Percentiles rank a stretch among this genome's conserved stretches.
These are phyloP conservation scores for Cotesia glomerata DNA, from an alignment of 1,140 invertebrate species.

Conservation along the genomic window DNA sequence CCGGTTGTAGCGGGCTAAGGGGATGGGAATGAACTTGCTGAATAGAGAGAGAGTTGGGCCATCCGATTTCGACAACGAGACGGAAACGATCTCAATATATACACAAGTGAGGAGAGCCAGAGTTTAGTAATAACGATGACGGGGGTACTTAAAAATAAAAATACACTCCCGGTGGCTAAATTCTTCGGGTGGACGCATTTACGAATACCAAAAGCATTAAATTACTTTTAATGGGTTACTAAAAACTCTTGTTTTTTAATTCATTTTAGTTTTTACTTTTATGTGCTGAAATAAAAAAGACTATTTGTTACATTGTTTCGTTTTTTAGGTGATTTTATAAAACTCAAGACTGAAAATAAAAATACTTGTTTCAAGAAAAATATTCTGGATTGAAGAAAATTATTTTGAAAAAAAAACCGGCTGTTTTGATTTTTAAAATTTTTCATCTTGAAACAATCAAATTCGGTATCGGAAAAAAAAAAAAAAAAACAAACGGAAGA, in stretches of 20 bases:
- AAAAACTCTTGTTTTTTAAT: conserved; percentile 25
- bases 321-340: no score
- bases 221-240: conserved; percentile 51
- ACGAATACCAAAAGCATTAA: conserved; percentile 51
- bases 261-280: background rate
- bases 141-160: conserved; percentile 59
- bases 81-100: background rate
- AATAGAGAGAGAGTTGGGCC: background rate
- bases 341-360: no score
- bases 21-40: background rate
- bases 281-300: background rate
- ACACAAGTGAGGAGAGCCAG: no score
- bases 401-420: no score
- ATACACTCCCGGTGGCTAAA: conserved; percentile 53
- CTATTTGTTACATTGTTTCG: no score
- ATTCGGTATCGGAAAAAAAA: no score
- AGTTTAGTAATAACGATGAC: conserved; percentile 16
- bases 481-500: no score
- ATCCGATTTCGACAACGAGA: background rate
- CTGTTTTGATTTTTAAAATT: no score
- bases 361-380: no score
- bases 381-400: no score
- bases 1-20: no score
- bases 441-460: no score
- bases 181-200: conserved; percentile 55